phyloP scores from a whole-genome alignment of 2,113 vertebrate genomes.

The Percina caprodes region DNA sequence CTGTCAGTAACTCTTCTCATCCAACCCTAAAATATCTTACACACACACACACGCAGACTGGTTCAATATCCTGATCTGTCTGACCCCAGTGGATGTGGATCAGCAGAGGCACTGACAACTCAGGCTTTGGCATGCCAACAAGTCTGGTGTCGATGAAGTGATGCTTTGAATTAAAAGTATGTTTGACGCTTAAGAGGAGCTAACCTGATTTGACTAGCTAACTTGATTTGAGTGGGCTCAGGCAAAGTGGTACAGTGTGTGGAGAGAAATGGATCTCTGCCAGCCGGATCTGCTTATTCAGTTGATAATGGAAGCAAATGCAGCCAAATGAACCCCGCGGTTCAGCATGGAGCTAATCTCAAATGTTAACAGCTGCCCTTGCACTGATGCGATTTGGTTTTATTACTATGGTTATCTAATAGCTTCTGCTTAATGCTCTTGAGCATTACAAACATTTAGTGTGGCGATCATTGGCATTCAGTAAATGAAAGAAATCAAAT shows the following conservation, averaged over 20 bases:
- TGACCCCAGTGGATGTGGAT: slow-evolving; percentile 78
- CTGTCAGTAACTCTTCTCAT: slow-evolving; percentile 77
- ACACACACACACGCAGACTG: slow-evolving; percentile 38
- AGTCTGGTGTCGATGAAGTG: slow-evolving; percentile 68
- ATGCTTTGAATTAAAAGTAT: slow-evolving; percentile 80
- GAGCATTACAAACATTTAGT: slow-evolving; percentile 43
- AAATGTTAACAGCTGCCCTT: slow-evolving; percentile 66
- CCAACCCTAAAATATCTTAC: slow-evolving; percentile 68
- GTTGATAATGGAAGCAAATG: slow-evolving; percentile 75
- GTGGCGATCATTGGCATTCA: slow-evolving; percentile 21
- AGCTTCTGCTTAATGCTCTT: slow-evolving; percentile 46
- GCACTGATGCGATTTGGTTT: slow-evolving; percentile 55
- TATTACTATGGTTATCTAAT: slow-evolving; percentile 67
- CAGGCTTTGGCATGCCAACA: slow-evolving; percentile 67
- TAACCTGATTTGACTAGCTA: slow-evolving; percentile 80
- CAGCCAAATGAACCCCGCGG: slow-evolving; percentile 65
- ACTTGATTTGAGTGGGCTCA: slow-evolving; percentile 76
- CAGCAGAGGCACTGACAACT: slow-evolving; percentile 74
- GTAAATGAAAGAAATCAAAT: slow-evolving; percentile 20
- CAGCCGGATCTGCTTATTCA: slow-evolving; percentile 66
- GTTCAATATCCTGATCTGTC: slow-evolving; percentile 60
- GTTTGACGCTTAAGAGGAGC: slow-evolving; percentile 73
- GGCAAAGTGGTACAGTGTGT: slow-evolving; percentile 54
- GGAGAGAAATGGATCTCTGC: slow-evolving; percentile 69
- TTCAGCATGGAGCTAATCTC: slow-evolving; percentile 69